Evolutionary conservation across 2,888 invertebrate genomes (phyloP).

Genomic region (Synanthedon andrenaeformis): DNA sequence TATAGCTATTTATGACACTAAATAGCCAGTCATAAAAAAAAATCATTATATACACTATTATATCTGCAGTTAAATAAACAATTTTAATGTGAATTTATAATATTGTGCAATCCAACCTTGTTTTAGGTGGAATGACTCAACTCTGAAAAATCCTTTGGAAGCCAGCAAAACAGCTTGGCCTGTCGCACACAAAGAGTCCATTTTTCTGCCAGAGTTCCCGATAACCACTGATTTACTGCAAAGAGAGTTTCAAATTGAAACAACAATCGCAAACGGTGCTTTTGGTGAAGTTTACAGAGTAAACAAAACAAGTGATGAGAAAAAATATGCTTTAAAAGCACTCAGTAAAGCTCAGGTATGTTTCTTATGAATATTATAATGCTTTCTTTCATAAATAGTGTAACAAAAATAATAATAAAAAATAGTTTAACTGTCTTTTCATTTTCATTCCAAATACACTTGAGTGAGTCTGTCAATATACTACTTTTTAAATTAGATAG

Average conservation of each 20-base stretch:
- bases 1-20: no score
- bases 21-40: no score
- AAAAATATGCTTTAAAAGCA: constrained; percentile 87
- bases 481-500: no score
- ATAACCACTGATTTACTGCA: constrained; percentile 72
- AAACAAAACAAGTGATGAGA: constrained; percentile 71
- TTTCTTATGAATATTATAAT: constrained; percentile 1
- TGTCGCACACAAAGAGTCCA: constrained; percentile 82
- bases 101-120: not conserved
- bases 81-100: no score
- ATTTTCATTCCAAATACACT: no score
- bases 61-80: no score
- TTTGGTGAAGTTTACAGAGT: constrained; percentile 93
- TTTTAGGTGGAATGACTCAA: constrained; percentile 76
- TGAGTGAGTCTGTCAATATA: no score
- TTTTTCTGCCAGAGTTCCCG: constrained; percentile 91
- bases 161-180: constrained; percentile 84
- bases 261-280: constrained; percentile 87
- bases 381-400: not conserved
- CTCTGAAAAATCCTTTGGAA: constrained; percentile 69
- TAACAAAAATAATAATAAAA: not conserved
- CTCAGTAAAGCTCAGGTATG: constrained; percentile 81
- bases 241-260: constrained; percentile 74
- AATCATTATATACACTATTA: no score
- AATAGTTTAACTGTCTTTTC: not conserved